Conservation (phyloP, 2,797 vertebrate species). For the Podarcis lilfordi region DNA sequence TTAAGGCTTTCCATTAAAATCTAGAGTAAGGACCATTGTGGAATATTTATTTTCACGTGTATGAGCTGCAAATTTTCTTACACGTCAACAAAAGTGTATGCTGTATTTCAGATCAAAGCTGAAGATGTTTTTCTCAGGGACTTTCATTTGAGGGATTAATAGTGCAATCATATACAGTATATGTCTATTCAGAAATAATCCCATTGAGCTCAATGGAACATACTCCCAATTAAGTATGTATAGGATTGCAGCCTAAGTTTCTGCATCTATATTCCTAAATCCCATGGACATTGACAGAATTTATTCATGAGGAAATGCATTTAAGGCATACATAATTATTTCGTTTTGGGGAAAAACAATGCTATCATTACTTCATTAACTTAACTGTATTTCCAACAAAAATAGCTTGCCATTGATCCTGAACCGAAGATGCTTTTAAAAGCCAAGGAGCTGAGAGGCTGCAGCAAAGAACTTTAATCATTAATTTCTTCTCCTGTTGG, state of each 20-base stretch:
- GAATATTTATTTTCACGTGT: not conserved
- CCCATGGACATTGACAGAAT: not conserved
- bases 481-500: not conserved
- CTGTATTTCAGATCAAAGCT: not conserved
- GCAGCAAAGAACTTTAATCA: not conserved
- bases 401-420: conserved; percentile 32
- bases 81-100: not conserved
- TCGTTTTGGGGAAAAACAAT: conserved; percentile 10
- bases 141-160: not conserved
- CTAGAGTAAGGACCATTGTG: not conserved
- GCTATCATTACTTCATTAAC: conserved; percentile 41
- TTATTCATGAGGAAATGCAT: not conserved
- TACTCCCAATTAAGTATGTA: not conserved
- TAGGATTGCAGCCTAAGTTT: not conserved
- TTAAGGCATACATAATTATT: not conserved
- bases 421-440: conserved; percentile 16
- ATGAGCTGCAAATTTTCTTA: too few relatives aligned
- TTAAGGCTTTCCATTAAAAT: not conserved
- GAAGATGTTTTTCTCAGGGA: not conserved
- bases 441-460: not conserved
- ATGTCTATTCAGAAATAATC: not conserved
- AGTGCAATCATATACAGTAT: not conserved
- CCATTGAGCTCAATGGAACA: not conserved
- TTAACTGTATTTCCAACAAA: conserved; percentile 9
- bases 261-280: conserved; percentile 1